Evolutionary conservation across 1,140 invertebrate genomes (phyloP), one percentile per base, ranked within the genome.

Genomic region (Polypedilum vanderplanki): DNA sequence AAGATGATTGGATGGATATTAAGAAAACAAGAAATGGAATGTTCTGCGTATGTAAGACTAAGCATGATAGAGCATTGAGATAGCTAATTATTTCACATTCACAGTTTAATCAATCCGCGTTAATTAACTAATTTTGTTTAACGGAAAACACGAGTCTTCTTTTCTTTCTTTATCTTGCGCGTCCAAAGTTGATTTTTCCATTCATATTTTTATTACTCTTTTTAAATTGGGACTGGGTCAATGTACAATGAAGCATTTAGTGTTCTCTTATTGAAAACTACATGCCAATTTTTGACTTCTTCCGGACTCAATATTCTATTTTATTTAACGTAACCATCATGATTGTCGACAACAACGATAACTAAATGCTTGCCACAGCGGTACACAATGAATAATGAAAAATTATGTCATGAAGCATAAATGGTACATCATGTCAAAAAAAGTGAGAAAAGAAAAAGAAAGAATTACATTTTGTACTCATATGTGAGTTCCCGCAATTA

Each of bases 41-140:
- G 46, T 57, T 57, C 46, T 57, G n/a, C 8, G 24, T 33, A 33
- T 33, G 24, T 33, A 33, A 33, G 1, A 33, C 24, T 33, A 33
- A 33, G 24, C 24, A 57, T 57, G 12, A 57, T n/a, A n/a, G n/a
- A n/a, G n/a, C n/a, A n/a, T n/a, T n/a, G n/a, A n/a, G n/a, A n/a
- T 57, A 57, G n/a, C 46, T 57, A 57, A 57, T 57, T 57, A 57
- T 57, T 57, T 57, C 46, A 57, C n/a, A 57, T 57, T 57, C 46
- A 57, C 46, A 57, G 46, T 57, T 57, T 57, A 57, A 57, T 57
- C 46, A 57, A 57, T 57, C 12, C 24, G 46, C 12, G 46, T 57
- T 57, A 57, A 57, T 12, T 15, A 57, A 12, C 46, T 4, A 57
- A 33, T 33, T 57, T 57, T 57, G 46, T n/a, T 57, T 57, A 57